Evolutionary conservation across 2,797 vertebrate species (phyloP).

Genomic region (Clarias fuscus): DNA sequence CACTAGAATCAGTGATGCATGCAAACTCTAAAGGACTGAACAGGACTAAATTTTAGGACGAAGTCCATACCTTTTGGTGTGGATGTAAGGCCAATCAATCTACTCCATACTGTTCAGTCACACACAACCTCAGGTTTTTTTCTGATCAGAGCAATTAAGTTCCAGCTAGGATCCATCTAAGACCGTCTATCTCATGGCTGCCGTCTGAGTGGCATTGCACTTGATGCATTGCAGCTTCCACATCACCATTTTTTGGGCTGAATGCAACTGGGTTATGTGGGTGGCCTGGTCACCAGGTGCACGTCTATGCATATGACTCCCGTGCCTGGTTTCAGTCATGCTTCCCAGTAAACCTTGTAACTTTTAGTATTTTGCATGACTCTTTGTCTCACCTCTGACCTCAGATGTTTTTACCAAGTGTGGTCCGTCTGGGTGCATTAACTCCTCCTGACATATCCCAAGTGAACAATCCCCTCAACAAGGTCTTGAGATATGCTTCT

Average conservation of each 20-base stretch:
- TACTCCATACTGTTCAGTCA: too few species aligned
- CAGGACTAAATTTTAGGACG: neutral
- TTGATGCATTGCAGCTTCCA: neutral
- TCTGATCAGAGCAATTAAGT: too few species aligned
- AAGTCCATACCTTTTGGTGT: neutral
- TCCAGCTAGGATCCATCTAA: too few species aligned
- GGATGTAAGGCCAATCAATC: too few species aligned
- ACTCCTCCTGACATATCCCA: neutral
- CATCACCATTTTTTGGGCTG: neutral
- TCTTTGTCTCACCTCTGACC: neutral
- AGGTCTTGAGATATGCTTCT: neutral
- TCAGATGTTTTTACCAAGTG: neutral
- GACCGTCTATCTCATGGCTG: too few species aligned
- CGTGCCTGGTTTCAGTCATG: neutral
- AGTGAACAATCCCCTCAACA: neutral
- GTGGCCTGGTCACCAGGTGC: neutral
- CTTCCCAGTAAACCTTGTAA: slow-evolving; percentile 1
- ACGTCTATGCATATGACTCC: neutral
- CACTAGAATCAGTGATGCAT: neutral
- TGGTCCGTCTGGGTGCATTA: neutral
- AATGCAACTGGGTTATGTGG: neutral
- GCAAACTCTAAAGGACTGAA: neutral
- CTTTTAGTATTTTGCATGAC: neutral
- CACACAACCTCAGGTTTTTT: too few species aligned
- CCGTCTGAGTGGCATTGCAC: neutral